These are phyloP conservation scores for Drosophila arizonae DNA, from an alignment of 1,140 invertebrate genomes.

Conservation along the genomic window DNA sequence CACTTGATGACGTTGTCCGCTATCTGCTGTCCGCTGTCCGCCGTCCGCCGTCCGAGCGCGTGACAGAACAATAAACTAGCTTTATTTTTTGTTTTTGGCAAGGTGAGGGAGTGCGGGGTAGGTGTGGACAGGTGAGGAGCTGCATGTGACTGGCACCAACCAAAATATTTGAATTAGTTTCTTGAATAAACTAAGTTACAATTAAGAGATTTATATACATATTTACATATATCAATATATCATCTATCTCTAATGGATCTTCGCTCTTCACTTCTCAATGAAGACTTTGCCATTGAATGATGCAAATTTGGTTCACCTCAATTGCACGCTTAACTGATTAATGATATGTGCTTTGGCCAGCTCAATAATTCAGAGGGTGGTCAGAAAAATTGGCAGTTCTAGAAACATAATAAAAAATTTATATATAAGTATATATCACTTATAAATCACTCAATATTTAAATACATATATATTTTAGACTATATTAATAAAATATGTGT, in stretches of 20 bases:
- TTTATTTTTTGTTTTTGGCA: not conserved
- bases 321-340: too few relatives aligned
- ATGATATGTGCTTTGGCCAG: too few relatives aligned
- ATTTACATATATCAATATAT: too few relatives aligned
- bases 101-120: not conserved
- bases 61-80: slow-evolving; percentile 74
- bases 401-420: too few relatives aligned
- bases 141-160: slow-evolving; percentile 63
- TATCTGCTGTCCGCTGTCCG: slow-evolving; percentile 12
- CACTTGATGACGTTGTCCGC: slow-evolving; percentile 67
- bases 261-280: slow-evolving; percentile 17
- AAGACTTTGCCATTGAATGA: slow-evolving; percentile 27
- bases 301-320: not conserved
- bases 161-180: slow-evolving; percentile 38
- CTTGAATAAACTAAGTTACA: too few relatives aligned
- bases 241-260: slow-evolving; percentile 5
- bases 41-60: slow-evolving; percentile 45
- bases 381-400: too few relatives aligned
- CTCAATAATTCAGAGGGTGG: too few relatives aligned
- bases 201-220: too few relatives aligned
- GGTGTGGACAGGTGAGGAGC: not conserved
- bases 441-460: too few relatives aligned
- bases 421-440: too few relatives aligned
- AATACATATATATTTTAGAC: too few relatives aligned
- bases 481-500: too few relatives aligned